Evolutionary conservation across 2,888 invertebrate genomes (phyloP), one percentile per base, ranked within the genome.

Genomic region (Zhengitettix transpicula): DNA sequence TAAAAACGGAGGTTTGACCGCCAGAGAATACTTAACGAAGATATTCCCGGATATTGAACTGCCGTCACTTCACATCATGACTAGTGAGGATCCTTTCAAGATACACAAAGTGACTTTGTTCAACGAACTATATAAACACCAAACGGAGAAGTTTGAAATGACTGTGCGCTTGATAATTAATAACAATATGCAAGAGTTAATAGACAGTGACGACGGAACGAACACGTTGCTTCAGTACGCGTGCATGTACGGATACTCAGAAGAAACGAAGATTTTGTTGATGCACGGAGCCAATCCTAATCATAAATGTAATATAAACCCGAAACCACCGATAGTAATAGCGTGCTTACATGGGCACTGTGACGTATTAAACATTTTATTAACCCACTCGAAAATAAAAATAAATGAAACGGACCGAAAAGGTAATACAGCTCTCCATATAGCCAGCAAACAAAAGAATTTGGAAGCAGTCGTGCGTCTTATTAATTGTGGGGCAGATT

Each of bases 381-480:
- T 47, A 15, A 40, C 41, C 3, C 28, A 42, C 40, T 15, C 47
- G 40, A 58, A 58, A 47, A 40, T 58, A 9, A 15, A 58, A 11
- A 58, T 58, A 1, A 55, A 58, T 55, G 55, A 42, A 9, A 55
- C 55, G 40, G 58, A 58, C 40, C n/a, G 40, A 9, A 58, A 58
- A 54, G 58, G 58, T 10, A 58, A 58, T 16, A 58, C 55, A 44
- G 58, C 58, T 10, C 44, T 58, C n/a, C 58, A 58, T 55, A 55
- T 55, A 40, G 58, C 58, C n/a, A 55, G 40, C 9, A 58, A 58
- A 12, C 54, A 58, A 40, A 51, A 55, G 28, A 55, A 58, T 55
- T 55, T 54, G 40, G 8, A 58, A 15, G 54, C 53, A 16, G 53
- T 53, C 10, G 47, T 15, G 15, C 55, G 55, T 16, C 40, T 58